Conservation (phyloP, 2,888 invertebrate genomes). For the Xestobium rufovillosum region DNA sequence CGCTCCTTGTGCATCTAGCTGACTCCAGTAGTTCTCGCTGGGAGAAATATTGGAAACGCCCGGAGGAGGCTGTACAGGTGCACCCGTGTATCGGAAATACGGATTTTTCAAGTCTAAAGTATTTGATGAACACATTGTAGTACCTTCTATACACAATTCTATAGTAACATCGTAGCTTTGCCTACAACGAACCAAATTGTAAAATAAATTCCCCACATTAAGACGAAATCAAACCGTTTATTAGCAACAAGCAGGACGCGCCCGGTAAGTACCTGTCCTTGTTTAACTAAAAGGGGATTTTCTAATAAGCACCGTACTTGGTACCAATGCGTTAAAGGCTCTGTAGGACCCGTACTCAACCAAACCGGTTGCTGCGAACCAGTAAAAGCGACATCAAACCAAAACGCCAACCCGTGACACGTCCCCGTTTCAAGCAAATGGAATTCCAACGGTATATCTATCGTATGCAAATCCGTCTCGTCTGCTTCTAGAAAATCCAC, state of each 20-base stretch:
- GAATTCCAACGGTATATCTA: conserved; percentile 93
- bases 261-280: conserved; percentile 85
- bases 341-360: conserved; percentile 96
- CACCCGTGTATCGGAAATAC: conserved; percentile 94
- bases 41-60: conserved; percentile 87
- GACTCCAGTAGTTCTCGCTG: conserved; percentile 87
- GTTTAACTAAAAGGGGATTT: conserved; percentile 88
- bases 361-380: conserved; percentile 87
- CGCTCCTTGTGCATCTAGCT: conserved; percentile 68
- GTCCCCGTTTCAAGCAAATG: conserved; percentile 87
- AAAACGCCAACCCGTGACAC: conserved; percentile 96
- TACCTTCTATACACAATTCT: conserved; percentile 84
- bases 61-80: conserved; percentile 86
- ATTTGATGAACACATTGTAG: conserved; percentile 77
- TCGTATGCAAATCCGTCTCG: conserved; percentile 90
- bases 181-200: conserved; percentile 49
- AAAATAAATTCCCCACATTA: too few relatives aligned
- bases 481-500: conserved; percentile 89
- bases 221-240: conserved; percentile 56
- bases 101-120: conserved; percentile 97
- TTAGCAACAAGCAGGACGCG: conserved; percentile 84
- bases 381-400: conserved; percentile 98
- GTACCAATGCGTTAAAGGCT: conserved; percentile 98
- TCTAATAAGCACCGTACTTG: conserved; percentile 94
- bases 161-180: conserved; percentile 99